These are phyloP conservation scores for Lepidurus packardi DNA, from an alignment of 1,140 invertebrate genomes.

Conservation along the genomic window DNA sequence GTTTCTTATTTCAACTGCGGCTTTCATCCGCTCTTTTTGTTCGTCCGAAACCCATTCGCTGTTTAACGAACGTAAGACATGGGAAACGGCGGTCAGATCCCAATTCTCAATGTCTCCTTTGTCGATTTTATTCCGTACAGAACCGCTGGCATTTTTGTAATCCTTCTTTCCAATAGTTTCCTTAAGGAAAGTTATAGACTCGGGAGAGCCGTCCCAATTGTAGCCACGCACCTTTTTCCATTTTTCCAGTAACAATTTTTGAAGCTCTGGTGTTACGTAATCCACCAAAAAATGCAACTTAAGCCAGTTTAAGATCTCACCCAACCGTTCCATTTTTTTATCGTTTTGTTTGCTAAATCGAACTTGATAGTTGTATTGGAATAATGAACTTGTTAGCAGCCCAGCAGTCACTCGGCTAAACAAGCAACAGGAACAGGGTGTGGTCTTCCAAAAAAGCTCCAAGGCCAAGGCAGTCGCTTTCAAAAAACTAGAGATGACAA, in stretches of 20 bases:
- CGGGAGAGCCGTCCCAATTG: neutral
- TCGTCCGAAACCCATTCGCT: neutral
- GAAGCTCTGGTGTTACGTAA: neutral
- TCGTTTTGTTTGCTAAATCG: neutral
- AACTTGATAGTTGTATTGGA: too few relatives aligned
- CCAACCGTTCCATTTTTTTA: neutral
- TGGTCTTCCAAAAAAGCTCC: too few relatives aligned
- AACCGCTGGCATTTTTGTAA: neutral
- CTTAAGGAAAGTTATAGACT: neutral
- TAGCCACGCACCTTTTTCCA: neutral
- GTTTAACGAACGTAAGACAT: neutral
- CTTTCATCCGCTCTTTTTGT: neutral
- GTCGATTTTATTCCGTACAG: neutral
- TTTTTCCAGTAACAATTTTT: neutral
- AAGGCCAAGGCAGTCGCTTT: too few relatives aligned
- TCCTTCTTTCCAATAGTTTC: neutral
- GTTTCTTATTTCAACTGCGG: neutral
- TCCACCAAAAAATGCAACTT: neutral
- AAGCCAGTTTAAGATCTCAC: neutral
- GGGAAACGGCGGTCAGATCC: neutral
- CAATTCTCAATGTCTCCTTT: neutral
- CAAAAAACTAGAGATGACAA: too few relatives aligned
- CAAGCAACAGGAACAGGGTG: too few relatives aligned
- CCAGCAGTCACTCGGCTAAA: too few relatives aligned
- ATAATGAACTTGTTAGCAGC: too few relatives aligned